phyloP scores from a whole-genome alignment of 2,888 invertebrate genomes.

The Elmis aenea region DNA sequence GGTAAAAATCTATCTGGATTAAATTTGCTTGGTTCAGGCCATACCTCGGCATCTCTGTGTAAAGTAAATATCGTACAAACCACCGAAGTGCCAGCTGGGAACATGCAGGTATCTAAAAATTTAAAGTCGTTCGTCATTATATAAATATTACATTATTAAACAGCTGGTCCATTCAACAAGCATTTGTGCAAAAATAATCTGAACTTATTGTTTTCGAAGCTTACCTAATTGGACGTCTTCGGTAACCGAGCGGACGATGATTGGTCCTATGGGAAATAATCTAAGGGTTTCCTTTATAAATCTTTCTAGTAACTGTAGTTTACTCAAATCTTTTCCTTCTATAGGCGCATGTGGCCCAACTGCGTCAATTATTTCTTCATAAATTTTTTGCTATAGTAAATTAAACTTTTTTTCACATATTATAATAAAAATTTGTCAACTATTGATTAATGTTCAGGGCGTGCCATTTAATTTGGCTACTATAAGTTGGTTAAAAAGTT shows the following conservation, averaged over 20 bases:
- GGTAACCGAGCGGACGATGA: conserved; percentile 12
- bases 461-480: too few relatives aligned
- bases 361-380: conserved; percentile 44
- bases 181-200: background rate
- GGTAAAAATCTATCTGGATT: conserved; percentile 54
- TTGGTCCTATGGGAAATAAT: conserved; percentile 41
- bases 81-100: conserved; percentile 49
- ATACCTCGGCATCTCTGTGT: conserved; percentile 50
- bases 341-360: conserved; percentile 46
- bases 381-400: conserved; percentile 31
- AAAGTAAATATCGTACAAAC: conserved; percentile 45
- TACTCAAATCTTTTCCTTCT: conserved; percentile 47
- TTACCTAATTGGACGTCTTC: conserved; percentile 10
- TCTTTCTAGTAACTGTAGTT: conserved; percentile 52
- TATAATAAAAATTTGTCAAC: too few relatives aligned
- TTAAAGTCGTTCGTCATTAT: conserved; percentile 7
- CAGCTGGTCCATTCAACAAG: too few relatives aligned
- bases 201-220: too few relatives aligned
- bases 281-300: conserved; percentile 55
- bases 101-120: conserved; percentile 44
- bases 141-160: too few relatives aligned
- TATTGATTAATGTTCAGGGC: too few relatives aligned
- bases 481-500: too few relatives aligned
- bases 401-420: too few relatives aligned
- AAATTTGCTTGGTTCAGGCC: conserved; percentile 53